Evolutionary conservation across 2,113 vertebrate genomes (phyloP), one percentile per base, ranked within the genome.

Genomic region (Petrocephalus microphthalmus): DNA sequence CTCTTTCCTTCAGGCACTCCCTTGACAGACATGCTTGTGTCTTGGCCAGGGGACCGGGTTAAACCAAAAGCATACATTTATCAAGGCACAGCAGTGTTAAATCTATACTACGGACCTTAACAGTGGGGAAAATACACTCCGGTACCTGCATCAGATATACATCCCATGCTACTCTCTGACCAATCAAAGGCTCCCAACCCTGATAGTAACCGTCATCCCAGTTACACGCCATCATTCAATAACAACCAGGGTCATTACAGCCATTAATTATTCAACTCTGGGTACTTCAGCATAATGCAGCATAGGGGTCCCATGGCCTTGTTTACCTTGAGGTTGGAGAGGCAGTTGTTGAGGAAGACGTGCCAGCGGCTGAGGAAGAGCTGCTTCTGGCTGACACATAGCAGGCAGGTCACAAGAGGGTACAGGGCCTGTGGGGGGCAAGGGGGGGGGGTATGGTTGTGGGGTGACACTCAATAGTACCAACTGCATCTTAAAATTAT

Each of bases 371-470:
- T 98, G 90, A 99, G 94, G 91, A 99, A 99, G 92, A 99, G 96
- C 91, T 97, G 97, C 93, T 99, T 99, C 94, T 99, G 98, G 94
- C 97, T 99, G 94, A 99, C 98, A 90, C 98, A 99, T 89, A 99
- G 96, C 88, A 99, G 95, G 92, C 98, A 99, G 0, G 98, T 99
- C 89, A 99, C 98, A 95, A 99, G 94, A 17, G 98, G 98, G 93
- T 99, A 99, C 92, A 99, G 93, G 82, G 98, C 98, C 98, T 99
- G 93, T 47, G 6, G 52, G 8, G 33, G 15, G 84, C n/a, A n/a
- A n/a, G 47, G 15, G 37, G 51, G 57, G 22, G 45, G 11, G 2
- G 2, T n/a, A 54, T 11, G n/a, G 49, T 37, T 13, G 17, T 25
- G 22, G 5, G 29, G 25, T 15, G 0, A 54, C 29, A 53, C 17